Evolutionary conservation across 35 echinoderm and acorn worm species (phyloP).

Genomic region (Apostichopus parvimensis): DNA sequence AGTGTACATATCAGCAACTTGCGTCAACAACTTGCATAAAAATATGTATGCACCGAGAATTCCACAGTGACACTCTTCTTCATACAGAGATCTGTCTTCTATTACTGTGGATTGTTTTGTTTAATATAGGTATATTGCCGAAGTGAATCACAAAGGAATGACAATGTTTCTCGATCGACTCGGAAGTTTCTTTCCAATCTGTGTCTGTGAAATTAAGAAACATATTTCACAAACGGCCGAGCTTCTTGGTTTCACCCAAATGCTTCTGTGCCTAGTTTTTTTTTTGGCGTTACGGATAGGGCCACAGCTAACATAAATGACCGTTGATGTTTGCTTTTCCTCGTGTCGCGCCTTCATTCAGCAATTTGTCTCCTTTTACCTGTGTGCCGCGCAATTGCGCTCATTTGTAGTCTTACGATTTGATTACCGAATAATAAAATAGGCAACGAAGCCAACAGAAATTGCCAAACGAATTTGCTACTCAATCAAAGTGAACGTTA

Average conservation of each 20-base stretch:
- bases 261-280: neutral
- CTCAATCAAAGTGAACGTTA: no score
- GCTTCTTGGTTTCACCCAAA: conserved; percentile 1
- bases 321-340: neutral
- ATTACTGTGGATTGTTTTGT: no score
- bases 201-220: conserved; percentile 26
- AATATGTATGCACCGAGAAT: no score
- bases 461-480: no score
- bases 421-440: neutral
- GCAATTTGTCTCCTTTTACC: neutral
- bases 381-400: neutral
- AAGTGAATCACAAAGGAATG: no score
- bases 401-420: neutral
- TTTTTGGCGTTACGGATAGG: neutral
- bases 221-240: conserved; percentile 19
- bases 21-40: no score
- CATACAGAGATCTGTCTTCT: no score
- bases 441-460: neutral
- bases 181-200: no score
- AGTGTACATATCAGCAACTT: no score
- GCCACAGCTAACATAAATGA: neutral
- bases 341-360: neutral
- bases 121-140: no score
- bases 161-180: no score
- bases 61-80: no score